Evolutionary conservation across 1,140 invertebrate genomes (phyloP), one percentile per base, ranked within the genome.

Genomic region (Mizuhopecten yessoensis): DNA sequence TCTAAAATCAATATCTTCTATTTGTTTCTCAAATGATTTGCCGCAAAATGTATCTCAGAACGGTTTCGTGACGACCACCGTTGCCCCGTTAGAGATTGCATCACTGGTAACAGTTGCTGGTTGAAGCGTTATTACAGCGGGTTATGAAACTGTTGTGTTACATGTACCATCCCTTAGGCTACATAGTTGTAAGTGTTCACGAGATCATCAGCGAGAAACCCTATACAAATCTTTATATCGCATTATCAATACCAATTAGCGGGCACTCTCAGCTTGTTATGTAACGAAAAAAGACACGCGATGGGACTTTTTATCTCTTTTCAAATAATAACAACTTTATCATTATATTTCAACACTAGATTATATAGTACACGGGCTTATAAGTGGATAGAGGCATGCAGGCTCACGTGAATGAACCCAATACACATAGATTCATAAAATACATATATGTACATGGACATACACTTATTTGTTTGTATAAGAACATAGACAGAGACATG

Each of bases 171-270:
- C 29, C 57, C 57, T 29, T 75, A 5, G 42, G 57, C 23, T 75
- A 7, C 57, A 75, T 17, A 17, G n/a, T 75, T 75, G 57, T 75
- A 75, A 0, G 57, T 75, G 9, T 75, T 75, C 57, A 75, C 57
- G 11, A n/a, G 23, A 75, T n/a, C 57, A 75, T 75, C 23, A 75
- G 57, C n/a, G n/a, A 3, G 29, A 45, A 75, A 75, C 29, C 23
- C 57, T 75, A 75, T 75, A 23, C n/a, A 75, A n/a, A 75, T 9
- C 23, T 29, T n/a, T 75, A 29, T 75, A 75, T 75, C n/a, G 57
- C n/a, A 75, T 75, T 75, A 75, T 1, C n/a, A 75, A 75, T 75
- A 75, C n/a, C n/a, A 75, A 75, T n/a, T 29, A 75, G 57, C n/a
- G 1, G n/a, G 5, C 23, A 9, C 57, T 75, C 23, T 1, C n/a